These are phyloP conservation scores for Drosophila macrothrix DNA, from an alignment of 2,888 invertebrate genomes.

Conservation along the genomic window DNA sequence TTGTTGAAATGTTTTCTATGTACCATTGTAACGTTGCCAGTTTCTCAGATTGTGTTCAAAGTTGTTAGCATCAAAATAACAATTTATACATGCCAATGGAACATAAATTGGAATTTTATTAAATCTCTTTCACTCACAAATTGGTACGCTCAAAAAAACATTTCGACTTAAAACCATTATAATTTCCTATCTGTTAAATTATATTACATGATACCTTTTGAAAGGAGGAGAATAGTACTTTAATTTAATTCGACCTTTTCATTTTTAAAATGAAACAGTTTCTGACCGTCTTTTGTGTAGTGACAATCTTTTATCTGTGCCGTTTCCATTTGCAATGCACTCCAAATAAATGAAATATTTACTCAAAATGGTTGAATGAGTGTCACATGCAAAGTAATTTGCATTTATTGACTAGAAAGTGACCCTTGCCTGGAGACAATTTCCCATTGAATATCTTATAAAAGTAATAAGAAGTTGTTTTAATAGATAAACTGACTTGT, in stretches of 20 bases:
- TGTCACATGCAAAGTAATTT: slow-evolving; percentile 24
- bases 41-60: neutral
- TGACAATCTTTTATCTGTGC: slow-evolving; percentile 18
- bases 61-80: neutral
- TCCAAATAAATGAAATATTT: slow-evolving; percentile 22
- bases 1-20: neutral
- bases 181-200: neutral
- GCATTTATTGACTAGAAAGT: slow-evolving; percentile 24
- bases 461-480: slow-evolving; percentile 5
- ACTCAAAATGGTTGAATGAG: slow-evolving; percentile 12
- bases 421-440: slow-evolving; percentile 11
- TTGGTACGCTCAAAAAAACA: neutral
- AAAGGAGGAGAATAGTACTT: neutral
- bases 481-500: neutral
- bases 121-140: neutral
- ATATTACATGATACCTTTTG: neutral
- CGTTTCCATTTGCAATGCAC: slow-evolving; percentile 30
- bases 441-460: slow-evolving; percentile 2
- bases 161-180: neutral
- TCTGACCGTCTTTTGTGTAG: slow-evolving; percentile 6
- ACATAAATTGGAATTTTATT: neutral
- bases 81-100: neutral
- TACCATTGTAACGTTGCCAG: neutral
- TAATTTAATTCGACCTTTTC: neutral
- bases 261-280: slow-evolving; percentile 8